These are phyloP conservation scores for Bovichtus diacanthus DNA, from an alignment of 2,797 vertebrate genomes.

Conservation along the genomic window DNA sequence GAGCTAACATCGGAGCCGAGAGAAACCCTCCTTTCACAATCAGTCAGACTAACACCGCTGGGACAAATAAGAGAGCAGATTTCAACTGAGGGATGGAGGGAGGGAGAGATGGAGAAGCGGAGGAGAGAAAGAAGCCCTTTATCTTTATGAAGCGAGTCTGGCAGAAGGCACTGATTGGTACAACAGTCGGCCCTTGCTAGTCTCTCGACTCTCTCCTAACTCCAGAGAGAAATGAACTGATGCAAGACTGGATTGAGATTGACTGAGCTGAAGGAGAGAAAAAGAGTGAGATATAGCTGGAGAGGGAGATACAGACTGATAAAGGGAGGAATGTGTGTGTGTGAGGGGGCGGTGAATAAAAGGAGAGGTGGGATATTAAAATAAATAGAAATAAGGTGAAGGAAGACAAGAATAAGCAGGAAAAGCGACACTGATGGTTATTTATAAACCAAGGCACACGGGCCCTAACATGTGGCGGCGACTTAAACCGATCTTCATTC, in stretches of 20 bases:
- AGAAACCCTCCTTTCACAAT: constrained; percentile 56
- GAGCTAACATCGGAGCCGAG: constrained; percentile 36
- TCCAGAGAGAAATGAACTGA: constrained; percentile 75
- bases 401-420: constrained; percentile 16
- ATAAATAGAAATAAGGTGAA: constrained; percentile 18
- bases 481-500: constrained; percentile 18
- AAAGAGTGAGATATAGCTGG: constrained; percentile 63
- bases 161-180: constrained; percentile 76
- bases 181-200: constrained; percentile 60
- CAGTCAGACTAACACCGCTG: constrained; percentile 51
- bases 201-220: constrained; percentile 48
- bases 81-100: constrained; percentile 41
- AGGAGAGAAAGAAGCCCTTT: constrained; percentile 66
- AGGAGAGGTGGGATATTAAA: constrained; percentile 30
- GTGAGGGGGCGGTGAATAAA: constrained; percentile 1
- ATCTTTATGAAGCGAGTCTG: constrained; percentile 74
- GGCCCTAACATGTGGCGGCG: not conserved
- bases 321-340: constrained; percentile 36
- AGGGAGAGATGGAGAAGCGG: constrained; percentile 34
- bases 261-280: constrained; percentile 59
- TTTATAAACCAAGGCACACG: constrained; percentile 28
- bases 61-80: constrained; percentile 55
- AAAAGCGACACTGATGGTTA: constrained; percentile 16
- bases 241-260: constrained; percentile 74
- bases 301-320: constrained; percentile 58